Evolutionary conservation across 2,888 invertebrate species (phyloP).

Genomic region (Latheticus oryzae): DNA sequence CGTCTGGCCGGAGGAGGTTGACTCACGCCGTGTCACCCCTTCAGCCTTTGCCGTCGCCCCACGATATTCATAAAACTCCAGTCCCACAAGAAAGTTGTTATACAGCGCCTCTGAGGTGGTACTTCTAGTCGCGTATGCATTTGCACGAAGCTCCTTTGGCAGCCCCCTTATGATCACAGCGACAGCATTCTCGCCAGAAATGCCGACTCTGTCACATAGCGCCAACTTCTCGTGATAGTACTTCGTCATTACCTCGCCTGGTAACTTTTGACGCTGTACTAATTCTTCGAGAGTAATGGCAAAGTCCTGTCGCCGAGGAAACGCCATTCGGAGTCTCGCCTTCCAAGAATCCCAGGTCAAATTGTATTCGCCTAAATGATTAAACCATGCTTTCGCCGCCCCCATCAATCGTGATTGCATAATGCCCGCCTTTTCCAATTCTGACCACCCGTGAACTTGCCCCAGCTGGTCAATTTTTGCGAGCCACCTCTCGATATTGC

Average conservation of each 20-base stretch:
- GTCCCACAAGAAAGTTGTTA: constrained; percentile 10
- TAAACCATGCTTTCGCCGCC: constrained; percentile 2
- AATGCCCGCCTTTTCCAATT: constrained; percentile 38
- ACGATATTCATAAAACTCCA: constrained; percentile 14
- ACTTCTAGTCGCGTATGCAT: constrained; percentile 4
- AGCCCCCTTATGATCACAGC: constrained; percentile 31
- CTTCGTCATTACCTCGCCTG: constrained; percentile 48
- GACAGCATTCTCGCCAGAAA: constrained; percentile 9
- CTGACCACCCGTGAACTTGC: constrained; percentile 44
- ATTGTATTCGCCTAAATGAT: constrained; percentile 31
- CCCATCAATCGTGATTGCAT: constrained; percentile 43
- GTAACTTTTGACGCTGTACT: background rate
- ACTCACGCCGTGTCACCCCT: constrained; percentile 2
- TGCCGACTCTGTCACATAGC: constrained; percentile 28
- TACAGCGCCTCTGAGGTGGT: constrained; percentile 29
- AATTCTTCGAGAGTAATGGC: background rate
- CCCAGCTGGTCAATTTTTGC: constrained; percentile 44
- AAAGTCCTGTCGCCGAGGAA: constrained; percentile 36
- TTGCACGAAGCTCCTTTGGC: constrained; percentile 12
- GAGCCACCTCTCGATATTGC: constrained; percentile 44
- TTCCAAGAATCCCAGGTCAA: constrained; percentile 52
- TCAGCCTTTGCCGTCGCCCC: background rate
- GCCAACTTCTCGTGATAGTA: constrained; percentile 51
- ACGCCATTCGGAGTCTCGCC: constrained; percentile 25
- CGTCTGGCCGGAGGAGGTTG: too few relatives aligned